phyloP scores from a whole-genome alignment of 2,888 invertebrate species.

The Meteorus colon region DNA sequence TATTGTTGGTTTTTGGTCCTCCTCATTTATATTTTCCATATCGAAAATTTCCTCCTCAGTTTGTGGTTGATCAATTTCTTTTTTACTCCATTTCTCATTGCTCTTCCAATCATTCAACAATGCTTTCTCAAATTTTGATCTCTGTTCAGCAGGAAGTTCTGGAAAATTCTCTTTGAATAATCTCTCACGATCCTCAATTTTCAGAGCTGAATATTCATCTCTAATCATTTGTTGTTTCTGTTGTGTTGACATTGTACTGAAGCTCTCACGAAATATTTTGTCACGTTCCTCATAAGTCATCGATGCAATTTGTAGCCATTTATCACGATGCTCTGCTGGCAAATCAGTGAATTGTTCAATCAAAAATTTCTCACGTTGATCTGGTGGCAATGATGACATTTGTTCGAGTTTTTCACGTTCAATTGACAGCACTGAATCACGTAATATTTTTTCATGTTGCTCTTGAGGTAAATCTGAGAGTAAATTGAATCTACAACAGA shows the following conservation, averaged over 20 bases:
- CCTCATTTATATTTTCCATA: conserved; percentile 80
- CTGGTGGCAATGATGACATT: conserved; percentile 68
- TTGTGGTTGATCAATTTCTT: conserved; percentile 7
- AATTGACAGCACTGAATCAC: conserved; percentile 69
- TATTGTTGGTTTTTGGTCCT: conserved; percentile 54
- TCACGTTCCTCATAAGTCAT: conserved; percentile 67
- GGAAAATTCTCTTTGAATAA: conserved; percentile 71
- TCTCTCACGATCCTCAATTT: conserved; percentile 68
- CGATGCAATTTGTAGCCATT: conserved; percentile 71
- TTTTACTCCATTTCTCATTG: conserved; percentile 49
- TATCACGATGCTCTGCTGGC: conserved; percentile 66
- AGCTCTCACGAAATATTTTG: conserved; percentile 67
- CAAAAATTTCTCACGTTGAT: conserved; percentile 68
- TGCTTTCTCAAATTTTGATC: conserved; percentile 76
- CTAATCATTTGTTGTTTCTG: conserved; percentile 70
- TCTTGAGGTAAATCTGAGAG: conserved; percentile 69
- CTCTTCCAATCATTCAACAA: conserved; percentile 75
- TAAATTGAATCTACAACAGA: conserved; percentile 62
- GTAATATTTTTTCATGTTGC: conserved; percentile 69
- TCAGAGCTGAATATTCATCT: conserved; percentile 69
- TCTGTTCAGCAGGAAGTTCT: conserved; percentile 69
- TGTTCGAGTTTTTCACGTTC: conserved; percentile 71
- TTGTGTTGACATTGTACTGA: conserved; percentile 65
- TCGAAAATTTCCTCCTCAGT: conserved; percentile 79
- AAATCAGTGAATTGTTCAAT: conserved; percentile 70